Base-by-base conservation (phyloP, 2,797 vertebrate genomes). In the Girardinus metallicus region DNA sequence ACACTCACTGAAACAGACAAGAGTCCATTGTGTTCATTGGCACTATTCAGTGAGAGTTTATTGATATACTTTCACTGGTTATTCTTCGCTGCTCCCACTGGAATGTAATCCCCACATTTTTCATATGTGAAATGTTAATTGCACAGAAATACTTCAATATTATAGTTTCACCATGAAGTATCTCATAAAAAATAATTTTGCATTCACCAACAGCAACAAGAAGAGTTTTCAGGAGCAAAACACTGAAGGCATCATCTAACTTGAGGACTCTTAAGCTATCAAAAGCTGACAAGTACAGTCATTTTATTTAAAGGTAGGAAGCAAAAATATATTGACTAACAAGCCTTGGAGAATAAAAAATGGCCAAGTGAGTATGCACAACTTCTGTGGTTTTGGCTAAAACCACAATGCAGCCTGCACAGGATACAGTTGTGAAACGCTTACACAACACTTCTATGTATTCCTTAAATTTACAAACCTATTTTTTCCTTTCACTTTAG, bases 21-120 rank as follows among this genome's bases (percentile, higher is more conserved):
- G 77, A 88, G 82, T 78, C 81, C 78, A 89, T 88, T 94, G 89
- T 93, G 84, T 79, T 15, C 85, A 89, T 72, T 90, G 91, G 84
- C 86, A 88, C 83, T 84, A 90, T 89, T 93, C 79, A 86, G 89
- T 91, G 91, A 88, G 91, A 94, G 86, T 87, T 92, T 95, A 95
- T 94, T 95, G 93, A 95, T 93, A 91, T 92, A 89, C 87, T 85
- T 89, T 80, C 86, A 91, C 74, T 92, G 88, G 79, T 85, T 88
- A 85, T 83, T 70, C 83, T 83, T 78, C 80, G 75, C 81, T 87
- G 88, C 78, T 83, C 66, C 49, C 79, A 85, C n/a, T 86, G 74
- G 64, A 77, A 83, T 70, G 46, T 10, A 34, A 31, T 44, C 46
- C 55, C 41, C 23, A 73, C 51, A 23, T 66, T 79, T 80, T 82